phyloP scores from a whole-genome alignment of 1,140 invertebrate species.

The Maniola jurtina region DNA sequence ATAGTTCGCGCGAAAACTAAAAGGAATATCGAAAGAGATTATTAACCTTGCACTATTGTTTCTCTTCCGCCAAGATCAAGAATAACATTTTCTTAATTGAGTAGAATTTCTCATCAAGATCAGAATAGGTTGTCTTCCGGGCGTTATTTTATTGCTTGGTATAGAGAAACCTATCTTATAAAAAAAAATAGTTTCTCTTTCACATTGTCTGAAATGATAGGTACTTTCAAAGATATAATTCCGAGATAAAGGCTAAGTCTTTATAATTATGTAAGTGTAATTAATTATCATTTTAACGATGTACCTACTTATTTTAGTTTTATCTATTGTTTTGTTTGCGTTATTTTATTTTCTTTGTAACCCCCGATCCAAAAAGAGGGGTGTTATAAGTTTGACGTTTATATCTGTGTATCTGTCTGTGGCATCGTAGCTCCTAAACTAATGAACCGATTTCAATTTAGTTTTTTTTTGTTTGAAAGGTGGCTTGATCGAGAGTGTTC shows the following conservation, averaged over 20 bases:
- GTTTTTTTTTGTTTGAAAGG: no score
- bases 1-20: no score
- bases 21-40: no score
- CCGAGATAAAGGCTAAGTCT: not conserved
- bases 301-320: not conserved
- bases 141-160: not conserved
- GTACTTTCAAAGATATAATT: not conserved
- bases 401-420: no score
- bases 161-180: not conserved
- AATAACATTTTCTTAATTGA: slow-evolving; percentile 2
- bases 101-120: not conserved
- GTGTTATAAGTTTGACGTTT: no score
- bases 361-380: no score
- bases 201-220: not conserved
- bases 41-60: not conserved
- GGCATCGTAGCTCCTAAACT: no score
- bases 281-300: not conserved
- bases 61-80: not conserved
- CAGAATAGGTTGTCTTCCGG: not conserved
- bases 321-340: not conserved
- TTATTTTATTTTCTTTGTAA: not conserved
- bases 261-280: not conserved
- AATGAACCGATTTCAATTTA: no score
- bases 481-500: no score
- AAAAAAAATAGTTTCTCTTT: not conserved